Conservation (phyloP, 2,888 invertebrate genomes). For the Mesorhabditis belari region DNA sequence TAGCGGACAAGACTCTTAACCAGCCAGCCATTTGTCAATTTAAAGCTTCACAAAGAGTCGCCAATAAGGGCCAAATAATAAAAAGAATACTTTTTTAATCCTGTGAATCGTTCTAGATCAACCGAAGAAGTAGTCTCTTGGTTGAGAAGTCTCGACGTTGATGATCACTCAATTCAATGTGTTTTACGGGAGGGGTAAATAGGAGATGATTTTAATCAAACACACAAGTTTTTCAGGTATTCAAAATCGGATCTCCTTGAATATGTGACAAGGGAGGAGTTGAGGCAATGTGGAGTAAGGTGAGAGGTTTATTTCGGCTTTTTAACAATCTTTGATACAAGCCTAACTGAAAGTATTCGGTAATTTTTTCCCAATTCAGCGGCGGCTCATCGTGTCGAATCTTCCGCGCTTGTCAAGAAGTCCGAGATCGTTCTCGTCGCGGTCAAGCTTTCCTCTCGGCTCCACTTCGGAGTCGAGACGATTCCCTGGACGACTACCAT, state of each 20-base stretch:
- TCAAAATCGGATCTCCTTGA: slow-evolving; percentile 72
- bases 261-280: slow-evolving; percentile 74
- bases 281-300: slow-evolving; percentile 73
- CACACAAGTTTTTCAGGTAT: too few relatives aligned
- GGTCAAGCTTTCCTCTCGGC: slow-evolving; percentile 18
- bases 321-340: too few relatives aligned
- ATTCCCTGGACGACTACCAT: slow-evolving; percentile 37
- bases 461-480: slow-evolving; percentile 30
- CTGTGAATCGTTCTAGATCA: slow-evolving; percentile 2
- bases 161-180: slow-evolving; percentile 65
- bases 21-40: too few relatives aligned
- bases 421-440: slow-evolving; percentile 20
- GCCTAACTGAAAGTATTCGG: too few relatives aligned
- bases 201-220: too few relatives aligned
- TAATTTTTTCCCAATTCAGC: slow-evolving; percentile 29
- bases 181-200: slow-evolving; percentile 66
- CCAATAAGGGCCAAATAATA: too few relatives aligned
- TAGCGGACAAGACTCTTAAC: too few relatives aligned
- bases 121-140: slow-evolving; percentile 67
- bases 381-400: slow-evolving; percentile 50
- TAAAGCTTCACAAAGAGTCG: too few relatives aligned
- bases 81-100: too few relatives aligned
- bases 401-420: slow-evolving; percentile 40
- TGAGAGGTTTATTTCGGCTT: too few relatives aligned
- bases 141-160: slow-evolving; percentile 67